Base-by-base conservation (phyloP, 2,113 vertebrate species). In the Glareola pratincola region DNA sequence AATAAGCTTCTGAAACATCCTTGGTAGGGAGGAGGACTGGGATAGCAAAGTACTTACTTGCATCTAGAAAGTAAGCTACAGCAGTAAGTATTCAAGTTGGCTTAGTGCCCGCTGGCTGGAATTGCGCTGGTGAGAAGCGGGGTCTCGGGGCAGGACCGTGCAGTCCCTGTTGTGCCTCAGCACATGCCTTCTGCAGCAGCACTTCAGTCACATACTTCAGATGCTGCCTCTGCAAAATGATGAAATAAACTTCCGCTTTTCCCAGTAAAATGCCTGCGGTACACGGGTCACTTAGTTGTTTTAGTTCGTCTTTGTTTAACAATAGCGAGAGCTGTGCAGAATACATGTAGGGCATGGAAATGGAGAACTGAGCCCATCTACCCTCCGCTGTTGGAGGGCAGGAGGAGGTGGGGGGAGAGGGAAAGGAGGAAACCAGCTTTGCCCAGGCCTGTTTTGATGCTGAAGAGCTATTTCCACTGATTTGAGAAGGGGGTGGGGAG, bases 401-500 rank as follows among this genome's bases (percentile, higher is more conserved):
- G 90, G 78, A 82, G 78, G 73, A 86, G 37, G 51, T 29, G 43
- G 56, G 75, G n/a, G 72, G 51, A 20, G 69, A 56, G 21, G 57
- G 69, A 43, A 36, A 39, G 50, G 77, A 82, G 66, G 66, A 78
- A 72, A 81, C 37, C 69, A 47, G 90, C 71, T 68, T 72, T 9
- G 13, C 27, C 64, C 5, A 1, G 26, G 87, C 91, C 59, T 79
- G 92, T 36, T 85, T 45, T 59, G 80, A 43, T 92, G 30, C 68
- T 80, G 56, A 68, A 89, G 90, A 86, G 79, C 91, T 79, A 32
- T 91, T 92, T 68, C 57, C 95, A 81, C 85, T 72, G 95, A 88
- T 94, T 87, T 80, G 92, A 91, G 92, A 82, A 88, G 95, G 92
- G 93, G 81, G 85, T 79, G 92, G 94, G 92, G 94, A 95, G 76